Conservation (phyloP, 2,888 invertebrate genomes). For the Aphidoletes aphidimyza region DNA sequence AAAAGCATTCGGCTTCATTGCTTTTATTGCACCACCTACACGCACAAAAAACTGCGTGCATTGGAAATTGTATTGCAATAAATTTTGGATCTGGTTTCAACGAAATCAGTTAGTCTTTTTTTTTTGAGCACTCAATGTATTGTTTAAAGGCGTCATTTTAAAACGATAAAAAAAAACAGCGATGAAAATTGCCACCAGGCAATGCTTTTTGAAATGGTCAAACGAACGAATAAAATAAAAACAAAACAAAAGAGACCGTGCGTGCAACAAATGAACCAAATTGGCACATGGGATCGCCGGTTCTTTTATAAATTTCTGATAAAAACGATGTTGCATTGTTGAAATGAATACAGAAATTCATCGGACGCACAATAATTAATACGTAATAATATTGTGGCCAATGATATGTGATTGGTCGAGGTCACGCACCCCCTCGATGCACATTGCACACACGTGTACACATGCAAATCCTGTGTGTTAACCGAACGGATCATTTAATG, state of each 20-base stretch:
- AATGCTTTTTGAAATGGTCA: too few relatives aligned
- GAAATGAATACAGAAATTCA: not conserved
- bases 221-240: not conserved
- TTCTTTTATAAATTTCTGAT: not conserved
- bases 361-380: not conserved
- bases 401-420: slow-evolving; percentile 7
- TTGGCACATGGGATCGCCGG: not conserved
- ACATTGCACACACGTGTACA: not conserved
- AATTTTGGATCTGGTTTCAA: too few relatives aligned
- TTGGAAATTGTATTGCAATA: too few relatives aligned
- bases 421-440: not conserved
- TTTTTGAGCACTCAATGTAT: too few relatives aligned
- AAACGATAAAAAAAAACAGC: too few relatives aligned
- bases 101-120: too few relatives aligned
- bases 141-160: too few relatives aligned
- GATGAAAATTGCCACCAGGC: too few relatives aligned
- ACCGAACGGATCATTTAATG: not conserved
- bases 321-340: not conserved
- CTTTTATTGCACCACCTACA: too few relatives aligned
- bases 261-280: not conserved
- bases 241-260: not conserved
- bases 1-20: too few relatives aligned
- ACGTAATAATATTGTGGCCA: slow-evolving; percentile 12
- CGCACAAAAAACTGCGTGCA: too few relatives aligned
- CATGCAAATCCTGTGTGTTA: not conserved